These are phyloP conservation scores for Papilio dardanus DNA, from an alignment of 1,140 invertebrate species.

Conservation along the genomic window DNA sequence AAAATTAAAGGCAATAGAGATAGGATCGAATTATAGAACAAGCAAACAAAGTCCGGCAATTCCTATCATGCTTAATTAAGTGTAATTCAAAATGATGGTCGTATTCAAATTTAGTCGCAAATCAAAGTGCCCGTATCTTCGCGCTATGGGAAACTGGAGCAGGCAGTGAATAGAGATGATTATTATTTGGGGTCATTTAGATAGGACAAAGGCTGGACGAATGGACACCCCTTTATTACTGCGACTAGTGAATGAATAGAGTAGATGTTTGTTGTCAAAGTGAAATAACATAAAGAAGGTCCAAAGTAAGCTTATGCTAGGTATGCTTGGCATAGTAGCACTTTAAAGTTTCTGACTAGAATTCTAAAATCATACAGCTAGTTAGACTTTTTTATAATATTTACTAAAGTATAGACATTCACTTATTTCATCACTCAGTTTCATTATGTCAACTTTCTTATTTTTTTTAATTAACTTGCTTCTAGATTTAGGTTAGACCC, in stretches of 20 bases:
- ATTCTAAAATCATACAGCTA: too few relatives aligned
- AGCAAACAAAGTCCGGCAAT: constrained; percentile 54
- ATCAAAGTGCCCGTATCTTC: constrained; percentile 80
- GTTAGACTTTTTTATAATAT: too few relatives aligned
- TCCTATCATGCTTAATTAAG: constrained; percentile 70
- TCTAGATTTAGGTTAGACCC: too few relatives aligned
- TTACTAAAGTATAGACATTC: too few relatives aligned
- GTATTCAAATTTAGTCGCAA: constrained; percentile 73
- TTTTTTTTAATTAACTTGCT: too few relatives aligned
- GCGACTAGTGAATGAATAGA: constrained; percentile 52
- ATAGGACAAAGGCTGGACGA: constrained; percentile 66
- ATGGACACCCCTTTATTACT: constrained; percentile 63
- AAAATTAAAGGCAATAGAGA: constrained; percentile 47
- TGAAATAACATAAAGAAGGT: not conserved
- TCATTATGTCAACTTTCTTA: too few relatives aligned
- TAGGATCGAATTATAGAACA: constrained; percentile 56
- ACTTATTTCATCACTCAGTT: too few relatives aligned
- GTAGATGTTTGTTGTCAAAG: constrained; percentile 39
- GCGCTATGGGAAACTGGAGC: constrained; percentile 73
- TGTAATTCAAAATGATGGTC: constrained; percentile 67
- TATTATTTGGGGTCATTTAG: constrained; percentile 79
- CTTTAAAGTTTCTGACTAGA: too few relatives aligned
- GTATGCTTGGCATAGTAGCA: too few relatives aligned
- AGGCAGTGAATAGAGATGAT: constrained; percentile 72
- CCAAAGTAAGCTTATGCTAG: too few relatives aligned